A percentile compares a stretch with the other conserved stretches of the same genome.
phyloP scores from a whole-genome alignment of 2,113 vertebrate species.

The Coptodon bakossiorum region DNA sequence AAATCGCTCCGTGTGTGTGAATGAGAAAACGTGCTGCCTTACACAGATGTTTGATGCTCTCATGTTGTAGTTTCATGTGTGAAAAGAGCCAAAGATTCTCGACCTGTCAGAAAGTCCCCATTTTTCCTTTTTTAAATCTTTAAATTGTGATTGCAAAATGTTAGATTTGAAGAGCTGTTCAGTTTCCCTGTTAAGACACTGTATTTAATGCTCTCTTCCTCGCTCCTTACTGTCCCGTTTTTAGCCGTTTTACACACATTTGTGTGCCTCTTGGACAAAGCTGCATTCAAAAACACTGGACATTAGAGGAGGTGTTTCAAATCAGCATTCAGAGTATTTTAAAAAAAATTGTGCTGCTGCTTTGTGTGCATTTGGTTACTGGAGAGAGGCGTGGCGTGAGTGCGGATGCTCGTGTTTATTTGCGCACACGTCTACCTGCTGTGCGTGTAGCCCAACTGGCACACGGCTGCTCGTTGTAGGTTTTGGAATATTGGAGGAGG shows the following conservation, averaged over 20 bases:
- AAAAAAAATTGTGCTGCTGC: not conserved
- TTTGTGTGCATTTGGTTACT: not conserved
- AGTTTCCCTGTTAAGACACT: not conserved
- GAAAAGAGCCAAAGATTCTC: not conserved
- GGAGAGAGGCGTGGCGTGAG: not conserved
- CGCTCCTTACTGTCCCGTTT: not conserved
- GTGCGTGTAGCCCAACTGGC: conserved; percentile 23
- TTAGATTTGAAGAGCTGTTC: not conserved
- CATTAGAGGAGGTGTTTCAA: not conserved
- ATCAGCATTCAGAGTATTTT: not conserved
- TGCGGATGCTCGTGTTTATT: not conserved
- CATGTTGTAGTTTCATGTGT: not conserved
- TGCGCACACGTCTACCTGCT: conserved; percentile 15
- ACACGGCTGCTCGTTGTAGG: conserved; percentile 11
- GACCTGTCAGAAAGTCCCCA: not conserved
- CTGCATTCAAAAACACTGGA: not conserved
- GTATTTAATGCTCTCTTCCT: not conserved
- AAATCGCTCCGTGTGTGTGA: not conserved
- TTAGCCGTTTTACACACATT: not conserved
- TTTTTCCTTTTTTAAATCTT: not conserved
- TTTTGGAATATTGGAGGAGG: not conserved
- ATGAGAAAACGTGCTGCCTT: not conserved
- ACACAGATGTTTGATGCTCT: not conserved
- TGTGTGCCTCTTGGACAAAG: conserved; percentile 34
- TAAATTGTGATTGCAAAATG: not conserved